Conservation (phyloP, 2,797 vertebrate genomes). For the Vultur gryphus region DNA sequence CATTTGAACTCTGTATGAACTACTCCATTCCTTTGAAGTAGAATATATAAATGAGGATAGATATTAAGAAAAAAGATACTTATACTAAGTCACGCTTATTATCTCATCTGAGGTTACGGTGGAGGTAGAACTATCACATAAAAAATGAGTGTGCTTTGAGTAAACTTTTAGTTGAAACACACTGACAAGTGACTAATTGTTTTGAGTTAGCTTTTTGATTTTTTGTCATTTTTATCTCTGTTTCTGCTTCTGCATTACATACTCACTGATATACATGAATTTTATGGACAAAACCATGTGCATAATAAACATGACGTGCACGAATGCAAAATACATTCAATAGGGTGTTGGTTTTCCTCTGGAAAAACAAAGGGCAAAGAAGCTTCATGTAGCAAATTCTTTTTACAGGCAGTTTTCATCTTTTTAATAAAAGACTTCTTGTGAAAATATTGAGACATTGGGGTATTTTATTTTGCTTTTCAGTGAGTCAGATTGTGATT, state of each 20-base stretch:
- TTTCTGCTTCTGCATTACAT: neutral
- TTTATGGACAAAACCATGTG: neutral
- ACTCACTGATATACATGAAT: neutral
- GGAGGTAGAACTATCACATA: neutral
- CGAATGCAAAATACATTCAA: neutral
- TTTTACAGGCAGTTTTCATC: neutral
- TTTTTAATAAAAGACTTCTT: neutral
- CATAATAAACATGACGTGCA: neutral
- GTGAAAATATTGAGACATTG: neutral
- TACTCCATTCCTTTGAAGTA: slow-evolving; percentile 44
- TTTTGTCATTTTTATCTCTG: neutral
- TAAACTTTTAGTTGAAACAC: neutral
- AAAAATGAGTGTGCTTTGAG: neutral
- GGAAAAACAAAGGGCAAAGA: neutral
- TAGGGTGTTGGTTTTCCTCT: neutral
- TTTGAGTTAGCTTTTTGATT: neutral
- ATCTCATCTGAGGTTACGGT: neutral
- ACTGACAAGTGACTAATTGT: neutral
- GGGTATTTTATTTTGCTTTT: neutral
- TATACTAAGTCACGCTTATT: neutral
- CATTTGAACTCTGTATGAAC: slow-evolving; percentile 64
- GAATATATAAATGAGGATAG: slow-evolving; percentile 39
- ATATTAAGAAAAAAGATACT: slow-evolving; percentile 23
- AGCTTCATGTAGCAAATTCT: neutral
- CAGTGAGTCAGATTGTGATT: neutral